These are phyloP conservation scores for Rhynchotus rufescens DNA, from an alignment of 2,797 vertebrate genomes.

Conservation along the genomic window DNA sequence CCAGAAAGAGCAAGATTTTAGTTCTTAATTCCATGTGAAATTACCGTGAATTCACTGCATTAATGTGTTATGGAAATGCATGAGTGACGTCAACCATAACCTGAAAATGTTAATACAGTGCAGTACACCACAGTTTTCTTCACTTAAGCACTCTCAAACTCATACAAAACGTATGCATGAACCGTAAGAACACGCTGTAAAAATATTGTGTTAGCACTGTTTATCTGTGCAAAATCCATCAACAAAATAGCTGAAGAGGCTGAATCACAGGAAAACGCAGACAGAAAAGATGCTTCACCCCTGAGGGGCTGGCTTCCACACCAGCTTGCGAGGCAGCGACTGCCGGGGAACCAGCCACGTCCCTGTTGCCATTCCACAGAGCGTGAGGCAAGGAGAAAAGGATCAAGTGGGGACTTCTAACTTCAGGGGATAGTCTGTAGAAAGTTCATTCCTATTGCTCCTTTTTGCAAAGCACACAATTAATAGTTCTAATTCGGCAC, in stretches of 20 bases:
- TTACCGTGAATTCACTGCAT: neutral
- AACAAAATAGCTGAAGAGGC: neutral
- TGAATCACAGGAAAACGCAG: neutral
- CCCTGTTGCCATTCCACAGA: neutral
- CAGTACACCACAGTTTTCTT: neutral
- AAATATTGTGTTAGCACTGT: neutral
- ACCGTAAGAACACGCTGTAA: neutral
- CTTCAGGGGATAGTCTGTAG: neutral
- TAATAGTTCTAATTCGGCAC: neutral
- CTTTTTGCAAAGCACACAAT: neutral
- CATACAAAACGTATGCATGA: neutral
- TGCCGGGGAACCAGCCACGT: neutral
- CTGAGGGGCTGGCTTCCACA: neutral
- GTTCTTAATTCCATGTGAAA: slow-evolving; percentile 49
- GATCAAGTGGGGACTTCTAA: neutral
- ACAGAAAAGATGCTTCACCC: neutral
- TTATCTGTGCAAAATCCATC: neutral
- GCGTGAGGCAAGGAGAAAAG: fast-evolving
- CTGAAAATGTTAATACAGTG: neutral
- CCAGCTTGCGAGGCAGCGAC: neutral
- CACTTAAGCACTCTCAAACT: neutral
- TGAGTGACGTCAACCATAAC: slow-evolving; percentile 3
- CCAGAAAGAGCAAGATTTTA: slow-evolving; percentile 59
- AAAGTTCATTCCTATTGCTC: neutral
- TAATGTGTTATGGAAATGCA: slow-evolving; percentile 46